phyloP scores from a whole-genome alignment of 2,888 invertebrate genomes.

The Ecliptopera silaceata region DNA sequence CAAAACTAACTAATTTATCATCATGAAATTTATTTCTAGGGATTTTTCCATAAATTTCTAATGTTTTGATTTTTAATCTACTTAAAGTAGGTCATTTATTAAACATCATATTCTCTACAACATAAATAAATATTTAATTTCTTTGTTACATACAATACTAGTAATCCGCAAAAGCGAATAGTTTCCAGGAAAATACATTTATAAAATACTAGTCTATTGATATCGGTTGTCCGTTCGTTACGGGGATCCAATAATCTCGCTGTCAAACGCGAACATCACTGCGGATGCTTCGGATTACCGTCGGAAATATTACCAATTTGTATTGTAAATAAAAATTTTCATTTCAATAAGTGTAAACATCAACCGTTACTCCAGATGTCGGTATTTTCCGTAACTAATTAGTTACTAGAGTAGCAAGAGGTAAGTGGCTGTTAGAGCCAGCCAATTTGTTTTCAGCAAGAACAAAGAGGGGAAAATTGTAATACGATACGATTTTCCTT shows the following conservation, averaged over 20 bases:
- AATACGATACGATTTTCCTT: constrained; percentile 10
- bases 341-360: constrained; percentile 7
- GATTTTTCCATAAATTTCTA: no score
- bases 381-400: constrained; percentile 6
- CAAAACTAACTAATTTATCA: background rate
- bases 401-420: constrained; percentile 8
- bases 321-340: constrained; percentile 15
- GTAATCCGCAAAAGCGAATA: background rate
- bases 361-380: background rate
- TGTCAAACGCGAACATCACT: constrained; percentile 65
- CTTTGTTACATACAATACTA: background rate
- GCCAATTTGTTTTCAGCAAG: constrained; percentile 7
- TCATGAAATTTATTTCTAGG: no score
- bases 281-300: constrained; percentile 40
- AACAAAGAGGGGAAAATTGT: constrained; percentile 13
- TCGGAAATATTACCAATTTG: constrained; percentile 17
- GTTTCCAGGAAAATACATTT: constrained; percentile 2
- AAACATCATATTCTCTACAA: no score
- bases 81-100: no score
- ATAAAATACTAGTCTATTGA: constrained; percentile 14
- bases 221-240: constrained; percentile 44
- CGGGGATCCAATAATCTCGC: constrained; percentile 66
- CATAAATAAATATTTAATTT: background rate
- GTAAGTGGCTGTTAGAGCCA: constrained; percentile 7
- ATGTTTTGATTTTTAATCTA: no score